Evolutionary conservation across 1,140 invertebrate genomes (phyloP).

Genomic region (Eurosta solidaginis): DNA sequence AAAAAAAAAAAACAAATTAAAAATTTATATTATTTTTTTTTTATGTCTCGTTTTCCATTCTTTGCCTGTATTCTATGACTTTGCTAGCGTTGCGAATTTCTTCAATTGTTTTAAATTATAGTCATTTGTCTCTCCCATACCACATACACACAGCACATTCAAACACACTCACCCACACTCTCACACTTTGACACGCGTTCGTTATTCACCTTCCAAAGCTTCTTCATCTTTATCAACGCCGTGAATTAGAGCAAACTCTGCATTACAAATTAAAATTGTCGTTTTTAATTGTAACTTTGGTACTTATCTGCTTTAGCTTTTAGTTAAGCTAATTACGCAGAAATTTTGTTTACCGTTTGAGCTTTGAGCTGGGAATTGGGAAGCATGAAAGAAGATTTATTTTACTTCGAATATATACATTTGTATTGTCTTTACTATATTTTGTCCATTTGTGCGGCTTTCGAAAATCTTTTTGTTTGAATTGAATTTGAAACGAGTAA

Average conservation of each 20-base stretch:
- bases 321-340: conserved; percentile 26
- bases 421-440: neutral
- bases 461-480: neutral
- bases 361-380: conserved; percentile 24
- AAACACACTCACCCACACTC: neutral
- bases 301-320: neutral
- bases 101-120: neutral
- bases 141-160: neutral
- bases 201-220: neutral
- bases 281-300: conserved; percentile 23
- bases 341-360: conserved; percentile 28
- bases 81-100: neutral
- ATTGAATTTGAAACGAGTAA: too few species aligned
- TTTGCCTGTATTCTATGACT: neutral
- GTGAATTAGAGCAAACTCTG: conserved; percentile 14
- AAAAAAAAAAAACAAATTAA: too few species aligned
- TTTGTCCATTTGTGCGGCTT: neutral
- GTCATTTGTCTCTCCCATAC: conserved; percentile 9
- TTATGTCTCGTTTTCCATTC: neutral
- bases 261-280: conserved; percentile 28
- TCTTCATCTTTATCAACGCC: neutral
- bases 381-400: neutral
- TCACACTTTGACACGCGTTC: too few species aligned
- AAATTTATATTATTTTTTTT: neutral
- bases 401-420: neutral